These are phyloP conservation scores for Brachylomia viminalis DNA, from an alignment of 2,888 invertebrate genomes.

Conservation along the genomic window DNA sequence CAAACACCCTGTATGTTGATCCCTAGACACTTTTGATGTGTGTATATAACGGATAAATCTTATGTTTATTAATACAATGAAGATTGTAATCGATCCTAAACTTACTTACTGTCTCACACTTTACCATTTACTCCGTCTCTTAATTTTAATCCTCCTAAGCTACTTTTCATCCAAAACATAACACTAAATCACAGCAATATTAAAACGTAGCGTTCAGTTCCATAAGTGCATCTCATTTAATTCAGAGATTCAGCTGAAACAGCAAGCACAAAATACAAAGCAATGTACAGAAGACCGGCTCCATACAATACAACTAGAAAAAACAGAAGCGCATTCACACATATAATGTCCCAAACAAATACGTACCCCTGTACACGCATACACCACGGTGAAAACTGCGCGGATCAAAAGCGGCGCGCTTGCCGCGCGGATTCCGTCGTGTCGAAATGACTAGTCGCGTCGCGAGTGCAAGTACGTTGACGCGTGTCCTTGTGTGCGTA, in stretches of 20 bases:
- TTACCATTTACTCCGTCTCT: not conserved
- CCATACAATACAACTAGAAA: fast-evolving
- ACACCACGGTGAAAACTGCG: not conserved
- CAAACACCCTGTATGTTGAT: too few species aligned
- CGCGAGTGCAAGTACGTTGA: not conserved
- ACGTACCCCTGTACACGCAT: not conserved
- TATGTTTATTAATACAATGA: not conserved
- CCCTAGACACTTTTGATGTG: too few species aligned
- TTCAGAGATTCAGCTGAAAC: conserved; percentile 38
- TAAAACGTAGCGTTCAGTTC: conserved; percentile 36
- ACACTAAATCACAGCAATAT: conserved; percentile 37
- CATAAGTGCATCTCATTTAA: conserved; percentile 56
- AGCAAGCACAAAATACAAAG: not conserved
- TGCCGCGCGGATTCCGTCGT: not conserved
- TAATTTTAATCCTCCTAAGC: conserved; percentile 25
- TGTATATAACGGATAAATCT: not conserved
- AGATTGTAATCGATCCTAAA: not conserved
- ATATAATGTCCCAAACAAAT: not conserved
- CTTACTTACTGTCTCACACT: not conserved
- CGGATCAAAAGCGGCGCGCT: not conserved
- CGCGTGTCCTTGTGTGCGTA: not conserved
- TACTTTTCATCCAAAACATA: conserved; percentile 21
- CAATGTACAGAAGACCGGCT: not conserved
- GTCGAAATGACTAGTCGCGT: not conserved
- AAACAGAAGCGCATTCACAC: not conserved